Percentiles rank a stretch among this genome's conserved stretches.
Evolutionary conservation across 2,888 invertebrate species (phyloP).

Genomic region (Folsomia manolachei): DNA sequence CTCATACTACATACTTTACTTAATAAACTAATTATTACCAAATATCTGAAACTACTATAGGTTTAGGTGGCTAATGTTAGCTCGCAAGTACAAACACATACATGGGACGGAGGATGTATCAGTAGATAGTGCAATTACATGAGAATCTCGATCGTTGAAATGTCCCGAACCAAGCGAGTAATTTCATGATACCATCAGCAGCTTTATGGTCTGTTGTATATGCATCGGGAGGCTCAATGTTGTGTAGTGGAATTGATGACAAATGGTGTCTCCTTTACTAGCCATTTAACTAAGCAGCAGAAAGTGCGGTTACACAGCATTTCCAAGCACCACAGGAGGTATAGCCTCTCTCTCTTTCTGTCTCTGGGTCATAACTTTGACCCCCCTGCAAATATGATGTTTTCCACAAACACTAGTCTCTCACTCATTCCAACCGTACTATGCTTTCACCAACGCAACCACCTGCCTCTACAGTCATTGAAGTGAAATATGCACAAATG

Average conservation of each 20-base stretch:
- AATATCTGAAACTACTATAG: no score
- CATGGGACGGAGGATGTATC: no score
- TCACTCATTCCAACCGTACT: conserved; percentile 41
- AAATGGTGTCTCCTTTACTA: conserved; percentile 52
- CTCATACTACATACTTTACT: background rate
- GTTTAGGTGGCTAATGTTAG: no score
- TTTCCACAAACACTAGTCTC: conserved; percentile 1
- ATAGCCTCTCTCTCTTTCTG: conserved; percentile 46
- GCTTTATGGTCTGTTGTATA: conserved; percentile 52
- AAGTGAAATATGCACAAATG: conserved; percentile 2
- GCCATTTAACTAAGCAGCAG: conserved; percentile 51
- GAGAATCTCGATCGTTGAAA: no score
- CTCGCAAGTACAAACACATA: no score
- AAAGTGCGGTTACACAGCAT: conserved; percentile 28
- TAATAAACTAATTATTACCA: background rate
- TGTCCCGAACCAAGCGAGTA: conserved; percentile 28
- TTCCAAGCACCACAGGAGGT: conserved; percentile 51
- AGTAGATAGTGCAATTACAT: no score
- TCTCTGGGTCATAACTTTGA: conserved; percentile 51
- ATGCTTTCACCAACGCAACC: conserved; percentile 25
- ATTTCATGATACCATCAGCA: conserved; percentile 51
- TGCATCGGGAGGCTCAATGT: conserved; percentile 52
- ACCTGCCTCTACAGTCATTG: background rate
- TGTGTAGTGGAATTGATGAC: conserved; percentile 52
- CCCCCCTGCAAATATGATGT: conserved; percentile 25